Evolutionary conservation across 2,113 vertebrate species (phyloP), one percentile per base, ranked within the genome.

Genomic region (Melospiza melodia): DNA sequence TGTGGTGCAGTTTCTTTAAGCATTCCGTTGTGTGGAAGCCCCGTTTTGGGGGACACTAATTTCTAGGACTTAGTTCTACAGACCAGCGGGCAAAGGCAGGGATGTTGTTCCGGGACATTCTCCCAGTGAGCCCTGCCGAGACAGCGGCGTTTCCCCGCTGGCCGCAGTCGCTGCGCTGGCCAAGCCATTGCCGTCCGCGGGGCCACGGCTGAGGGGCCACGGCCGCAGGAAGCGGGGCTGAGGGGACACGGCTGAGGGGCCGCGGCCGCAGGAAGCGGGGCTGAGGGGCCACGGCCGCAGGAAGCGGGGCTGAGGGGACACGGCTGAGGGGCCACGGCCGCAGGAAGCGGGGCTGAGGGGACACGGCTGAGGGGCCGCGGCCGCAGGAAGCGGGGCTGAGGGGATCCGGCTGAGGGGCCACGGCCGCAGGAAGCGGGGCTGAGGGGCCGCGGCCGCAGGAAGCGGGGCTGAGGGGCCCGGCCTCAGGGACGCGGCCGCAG

Each of bases 31-130:
- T 21, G 37, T 31, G 59, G 21, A 58, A 58, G 76, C 58, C 74
- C 54, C 7, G 0, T 54, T 57, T 62, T 22, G 43, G 2, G 25
- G 39, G 31, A 33, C 13, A 0, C 28, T 54, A 2, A 2, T 89
- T 93, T 61, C 51, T 37, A 43, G 49, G 41, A n/a, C 35, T 35
- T 30, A 2, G n/a, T 31, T 72, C 35, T 63, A 44, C 79, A 63
- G 44, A 39, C 31, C n/a, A 17, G 9, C 8, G 25, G 59, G 43
- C 59, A 7, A 20, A n/a, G 59, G 68, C 59, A 43, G 71, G 27
- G 58, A 27, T 25, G 30, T 43, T 30, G 48, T 23, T 39, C 27
- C 7, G 68, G 66, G 49, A 5, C 71, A 15, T 15, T 12, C 10
- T 43, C 15, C 5, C 35, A 9, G 35, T 11, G 17, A 44, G 84